phyloP scores from a whole-genome alignment of 2,888 invertebrate genomes.

The Tenthredo scrophulariae region DNA sequence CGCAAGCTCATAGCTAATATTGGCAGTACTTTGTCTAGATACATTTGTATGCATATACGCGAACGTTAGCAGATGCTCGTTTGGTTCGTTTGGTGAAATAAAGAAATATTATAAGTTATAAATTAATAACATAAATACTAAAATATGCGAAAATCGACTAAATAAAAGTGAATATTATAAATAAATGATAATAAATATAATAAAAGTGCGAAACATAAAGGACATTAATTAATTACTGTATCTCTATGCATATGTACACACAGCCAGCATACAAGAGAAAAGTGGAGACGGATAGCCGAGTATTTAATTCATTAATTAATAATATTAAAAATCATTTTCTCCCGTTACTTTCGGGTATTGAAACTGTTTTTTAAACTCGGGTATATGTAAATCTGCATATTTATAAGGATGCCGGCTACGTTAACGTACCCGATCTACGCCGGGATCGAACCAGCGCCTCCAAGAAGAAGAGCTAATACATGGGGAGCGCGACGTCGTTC shows the following conservation, averaged over 20 bases:
- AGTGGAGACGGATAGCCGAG: neutral
- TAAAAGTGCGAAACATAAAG: neutral
- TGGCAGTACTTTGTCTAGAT: conserved; percentile 15
- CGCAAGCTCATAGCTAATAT: conserved; percentile 34
- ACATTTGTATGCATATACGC: neutral
- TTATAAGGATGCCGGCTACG: conserved; percentile 73
- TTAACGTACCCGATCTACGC: conserved; percentile 75
- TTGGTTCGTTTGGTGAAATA: neutral
- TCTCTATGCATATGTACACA: neutral
- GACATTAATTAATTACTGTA: neutral
- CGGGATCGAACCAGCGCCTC: conserved; percentile 70
- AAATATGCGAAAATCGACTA: neutral
- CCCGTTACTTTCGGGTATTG: neutral
- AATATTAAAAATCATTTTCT: neutral
- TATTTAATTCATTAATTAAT: neutral
- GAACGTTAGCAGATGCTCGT: neutral
- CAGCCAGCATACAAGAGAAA: neutral
- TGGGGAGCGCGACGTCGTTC: conserved; percentile 69
- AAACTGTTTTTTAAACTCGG: neutral
- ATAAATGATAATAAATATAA: neutral
- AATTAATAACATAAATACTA: neutral
- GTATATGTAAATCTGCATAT: neutral
- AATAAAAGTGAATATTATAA: neutral
- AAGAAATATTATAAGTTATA: neutral
- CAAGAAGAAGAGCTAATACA: conserved; percentile 71